These are phyloP conservation scores for Nephrotoma appendiculata DNA, from an alignment of 2,888 invertebrate species.

Conservation along the genomic window DNA sequence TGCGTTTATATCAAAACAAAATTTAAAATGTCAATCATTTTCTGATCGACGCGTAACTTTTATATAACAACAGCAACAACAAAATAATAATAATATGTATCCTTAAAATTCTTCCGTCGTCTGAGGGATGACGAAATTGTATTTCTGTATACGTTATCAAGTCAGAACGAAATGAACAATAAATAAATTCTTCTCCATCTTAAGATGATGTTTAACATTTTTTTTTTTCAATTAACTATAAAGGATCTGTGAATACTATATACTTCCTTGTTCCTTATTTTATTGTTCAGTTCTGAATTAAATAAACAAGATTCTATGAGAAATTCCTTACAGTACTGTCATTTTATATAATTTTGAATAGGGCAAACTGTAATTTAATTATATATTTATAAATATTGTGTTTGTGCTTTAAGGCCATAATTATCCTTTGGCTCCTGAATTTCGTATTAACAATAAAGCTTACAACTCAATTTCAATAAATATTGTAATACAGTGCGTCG, in stretches of 20 bases:
- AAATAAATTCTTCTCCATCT: background rate
- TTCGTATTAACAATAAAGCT: background rate
- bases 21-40: background rate
- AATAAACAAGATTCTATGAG: background rate
- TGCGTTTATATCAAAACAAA: background rate
- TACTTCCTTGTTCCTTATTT: background rate
- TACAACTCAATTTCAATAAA: background rate
- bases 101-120: background rate
- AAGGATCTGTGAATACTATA: background rate
- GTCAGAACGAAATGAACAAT: background rate
- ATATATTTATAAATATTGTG: background rate
- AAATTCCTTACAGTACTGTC: background rate
- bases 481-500: background rate
- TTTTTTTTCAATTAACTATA: background rate
- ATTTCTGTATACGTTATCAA: background rate
- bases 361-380: background rate
- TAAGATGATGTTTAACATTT: background rate
- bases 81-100: background rate
- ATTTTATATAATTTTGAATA: background rate
- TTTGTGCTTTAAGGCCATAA: background rate
- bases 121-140: background rate
- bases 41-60: background rate
- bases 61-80: background rate
- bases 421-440: background rate
- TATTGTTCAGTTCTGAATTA: background rate